Percentiles rank a stretch among this genome's conserved stretches.
phyloP scores from a whole-genome alignment of 2,888 invertebrate species.

The Trachelus troglodyta region DNA sequence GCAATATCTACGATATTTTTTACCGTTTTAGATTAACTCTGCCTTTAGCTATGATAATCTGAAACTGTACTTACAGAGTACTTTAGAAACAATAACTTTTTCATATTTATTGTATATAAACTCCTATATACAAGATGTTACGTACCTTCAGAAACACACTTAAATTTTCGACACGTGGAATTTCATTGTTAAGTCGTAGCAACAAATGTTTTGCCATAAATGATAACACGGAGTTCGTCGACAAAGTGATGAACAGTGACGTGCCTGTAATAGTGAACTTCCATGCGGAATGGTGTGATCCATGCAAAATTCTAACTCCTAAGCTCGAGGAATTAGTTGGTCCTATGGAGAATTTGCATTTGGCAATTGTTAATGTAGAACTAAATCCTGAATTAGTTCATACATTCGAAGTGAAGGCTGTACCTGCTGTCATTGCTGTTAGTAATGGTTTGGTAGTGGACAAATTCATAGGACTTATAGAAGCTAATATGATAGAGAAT shows the following conservation, averaged over 20 bases:
- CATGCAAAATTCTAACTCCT: conserved; percentile 87
- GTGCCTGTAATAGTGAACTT: conserved; percentile 91
- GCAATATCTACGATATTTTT: neutral
- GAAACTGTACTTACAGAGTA: neutral
- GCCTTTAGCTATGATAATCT: neutral
- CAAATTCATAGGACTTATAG: conserved; percentile 89
- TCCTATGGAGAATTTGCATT: conserved; percentile 77
- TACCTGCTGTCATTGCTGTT: conserved; percentile 85
- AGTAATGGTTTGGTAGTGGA: conserved; percentile 85
- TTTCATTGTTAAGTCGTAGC: conserved; percentile 48
- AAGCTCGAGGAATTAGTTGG: conserved; percentile 82
- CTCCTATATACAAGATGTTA: conserved; percentile 51
- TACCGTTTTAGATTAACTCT: neutral
- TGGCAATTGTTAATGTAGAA: conserved; percentile 87
- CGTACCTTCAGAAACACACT: conserved; percentile 41
- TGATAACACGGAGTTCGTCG: conserved; percentile 81
- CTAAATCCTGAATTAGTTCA: conserved; percentile 84
- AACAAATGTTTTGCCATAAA: conserved; percentile 69
- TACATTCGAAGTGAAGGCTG: conserved; percentile 85
- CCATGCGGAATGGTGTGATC: conserved; percentile 93
- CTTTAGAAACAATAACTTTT: neutral
- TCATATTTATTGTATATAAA: neutral
- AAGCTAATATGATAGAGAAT: conserved; percentile 82
- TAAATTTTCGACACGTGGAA: conserved; percentile 40
- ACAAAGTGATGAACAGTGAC: conserved; percentile 85